Evolutionary conservation across 2,113 vertebrate genomes (phyloP).

Genomic region (Gymnogyps californianus): DNA sequence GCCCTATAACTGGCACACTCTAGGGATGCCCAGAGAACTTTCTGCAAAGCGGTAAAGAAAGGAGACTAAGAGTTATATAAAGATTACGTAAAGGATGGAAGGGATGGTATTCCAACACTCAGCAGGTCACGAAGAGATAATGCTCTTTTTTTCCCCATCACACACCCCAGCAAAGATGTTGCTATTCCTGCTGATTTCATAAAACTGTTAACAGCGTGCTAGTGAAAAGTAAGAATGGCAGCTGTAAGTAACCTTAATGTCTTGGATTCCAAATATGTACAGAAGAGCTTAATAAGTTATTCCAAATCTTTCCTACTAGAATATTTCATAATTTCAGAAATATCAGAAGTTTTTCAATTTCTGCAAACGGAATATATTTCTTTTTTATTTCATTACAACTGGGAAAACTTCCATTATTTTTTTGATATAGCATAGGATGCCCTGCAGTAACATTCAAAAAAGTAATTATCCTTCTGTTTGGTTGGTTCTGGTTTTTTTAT

Average conservation of each 20-base stretch:
- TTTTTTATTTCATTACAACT: background rate
- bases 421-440: background rate
- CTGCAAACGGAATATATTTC: background rate
- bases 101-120: background rate
- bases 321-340: background rate
- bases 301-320: background rate
- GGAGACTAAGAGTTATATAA: background rate
- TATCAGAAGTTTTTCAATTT: background rate
- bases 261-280: background rate
- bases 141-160: background rate
- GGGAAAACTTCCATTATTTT: background rate
- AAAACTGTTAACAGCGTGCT: background rate
- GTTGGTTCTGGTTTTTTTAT: background rate
- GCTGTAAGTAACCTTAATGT: background rate
- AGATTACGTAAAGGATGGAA: background rate
- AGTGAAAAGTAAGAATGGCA: background rate
- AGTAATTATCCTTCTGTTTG: background rate
- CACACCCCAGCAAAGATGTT: background rate
- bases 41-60: background rate
- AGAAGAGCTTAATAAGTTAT: background rate
- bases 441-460: background rate
- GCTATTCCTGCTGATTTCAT: background rate
- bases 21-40: background rate
- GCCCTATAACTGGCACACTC: background rate
- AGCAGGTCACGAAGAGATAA: background rate